These are phyloP conservation scores for Artemia franciscana DNA, from an alignment of 1,140 invertebrate species.

Conservation along the genomic window DNA sequence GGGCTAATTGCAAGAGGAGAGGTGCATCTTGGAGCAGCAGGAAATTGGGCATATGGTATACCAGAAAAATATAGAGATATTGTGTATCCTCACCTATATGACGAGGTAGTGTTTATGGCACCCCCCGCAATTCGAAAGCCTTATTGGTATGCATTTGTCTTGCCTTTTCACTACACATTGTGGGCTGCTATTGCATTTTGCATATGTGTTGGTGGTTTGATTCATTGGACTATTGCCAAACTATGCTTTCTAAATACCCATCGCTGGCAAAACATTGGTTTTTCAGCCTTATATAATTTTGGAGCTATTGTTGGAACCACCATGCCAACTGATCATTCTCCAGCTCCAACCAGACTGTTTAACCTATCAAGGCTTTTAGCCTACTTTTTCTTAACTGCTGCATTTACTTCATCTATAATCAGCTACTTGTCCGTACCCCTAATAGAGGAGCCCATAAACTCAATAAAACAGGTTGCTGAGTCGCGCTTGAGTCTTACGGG, in stretches of 20 bases:
- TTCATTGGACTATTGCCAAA: background rate
- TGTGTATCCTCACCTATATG: background rate
- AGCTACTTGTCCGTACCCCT: background rate
- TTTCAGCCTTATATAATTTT: background rate
- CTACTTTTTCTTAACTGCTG: background rate
- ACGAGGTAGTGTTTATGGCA: background rate
- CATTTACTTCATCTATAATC: background rate
- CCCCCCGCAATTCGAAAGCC: background rate
- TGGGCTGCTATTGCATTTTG: background rate
- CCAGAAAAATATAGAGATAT: background rate
- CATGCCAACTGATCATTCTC: background rate
- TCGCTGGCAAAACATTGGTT: background rate
- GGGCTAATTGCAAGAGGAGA: background rate
- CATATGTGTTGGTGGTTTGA: background rate
- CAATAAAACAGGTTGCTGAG: background rate
- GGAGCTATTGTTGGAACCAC: background rate
- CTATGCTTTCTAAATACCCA: background rate
- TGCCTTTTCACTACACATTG: background rate
- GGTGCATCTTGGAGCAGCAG: background rate
- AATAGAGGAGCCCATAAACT: background rate
- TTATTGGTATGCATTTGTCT: background rate
- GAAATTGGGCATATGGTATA: background rate
- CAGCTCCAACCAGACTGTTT: background rate
- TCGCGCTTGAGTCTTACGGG: background rate
- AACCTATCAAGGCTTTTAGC: background rate